Base-by-base conservation (phyloP, 2,113 vertebrate genomes). In the Dolichallabes microphthalmus region DNA sequence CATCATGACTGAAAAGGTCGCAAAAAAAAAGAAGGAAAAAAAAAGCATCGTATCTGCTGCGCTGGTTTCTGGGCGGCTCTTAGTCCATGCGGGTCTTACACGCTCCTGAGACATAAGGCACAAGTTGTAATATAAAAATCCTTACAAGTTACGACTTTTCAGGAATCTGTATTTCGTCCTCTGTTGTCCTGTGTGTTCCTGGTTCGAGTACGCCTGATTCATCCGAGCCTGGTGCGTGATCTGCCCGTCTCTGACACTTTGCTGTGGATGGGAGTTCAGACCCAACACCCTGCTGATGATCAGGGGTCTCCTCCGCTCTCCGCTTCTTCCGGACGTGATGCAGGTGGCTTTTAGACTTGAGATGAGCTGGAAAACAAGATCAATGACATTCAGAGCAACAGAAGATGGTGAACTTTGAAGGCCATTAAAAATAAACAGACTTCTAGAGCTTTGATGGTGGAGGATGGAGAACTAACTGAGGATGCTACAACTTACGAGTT, bases 271-370 rank as follows among this genome's bases (percentile, higher is more conserved):
- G 2, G 8, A 53, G 35, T 45, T 88, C 78, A 73, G 84, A 14
- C 5, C 69, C 0, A 50, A n/a, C 12, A 0, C 57, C 61, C 79
- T 85, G 90, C 4, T 69, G 30, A 13, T 63, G 86, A 25, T 86
- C 87, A 1, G 83, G 5, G 45, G 60, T 19, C 0, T 71, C 87
- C 22, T 96, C 93, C n/a, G 88, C 85, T 91, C 91, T 97, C 89
- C 90, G 95, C 87, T 91, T 97, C 91, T 96, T 98, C 94, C 92
- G 97, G 87, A 96, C 87, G 4, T 96, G 96, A 90, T 95, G 88
- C 91, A 94, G 92, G 90, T 99, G 98, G 88, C 96, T 96, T 90
- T 96, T 99, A 86, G 98, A 99, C 30, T 95, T 96, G 6, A 94
- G 92, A 92, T 99, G 98, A 90, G 96, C 98, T 99, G 87, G 79